Evolutionary conservation across 2,113 vertebrate species (phyloP), one percentile per base, ranked within the genome.

Genomic region (Passer montanus): DNA sequence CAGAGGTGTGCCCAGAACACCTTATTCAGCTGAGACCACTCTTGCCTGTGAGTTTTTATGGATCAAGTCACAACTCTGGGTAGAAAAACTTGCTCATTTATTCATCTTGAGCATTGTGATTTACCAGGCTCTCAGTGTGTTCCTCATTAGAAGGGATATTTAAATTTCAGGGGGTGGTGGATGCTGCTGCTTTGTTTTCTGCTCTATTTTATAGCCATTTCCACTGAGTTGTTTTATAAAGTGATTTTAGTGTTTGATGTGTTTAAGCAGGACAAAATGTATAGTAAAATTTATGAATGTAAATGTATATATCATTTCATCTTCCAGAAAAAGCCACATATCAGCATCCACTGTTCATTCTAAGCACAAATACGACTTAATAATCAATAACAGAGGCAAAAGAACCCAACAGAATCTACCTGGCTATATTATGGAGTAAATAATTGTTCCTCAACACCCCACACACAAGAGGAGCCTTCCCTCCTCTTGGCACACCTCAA

Each of bases 111-210:
- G 24, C 31, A 49, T 7, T 31, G 60, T 31, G 67, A 52, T n/a
- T 26, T 92, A 52, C 72, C 13, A 37, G 56, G 28, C 15, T 70
- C 12, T 30, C 27, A 82, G 63, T 41, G 27, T 77, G 47, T 15
- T 87, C 93, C 89, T 81, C 64, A 69, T 67, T 93, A 93, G 80
- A 69, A 50, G 58, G 41, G 89, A 64, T 44, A 90, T 78, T 86
- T 84, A 37, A 92, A 52, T 83, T 90, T 79, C 17, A 58, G 21
- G 19, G 44, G 17, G 10, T 28, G 31, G 24, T 78, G 52, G 23
- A 66, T 53, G 70, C 8, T 46, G 31, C 4, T 69, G 20, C 17
- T 81, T 85, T 83, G 50, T 58, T 95, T 83, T 43, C 27, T 44
- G 20, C 26, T 91, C 66, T 77, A 24, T 74, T 84, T 79, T 52